These are phyloP conservation scores for Dipodomys spectabilis DNA, from an alignment of 2,113 vertebrate species.

Conservation along the genomic window DNA sequence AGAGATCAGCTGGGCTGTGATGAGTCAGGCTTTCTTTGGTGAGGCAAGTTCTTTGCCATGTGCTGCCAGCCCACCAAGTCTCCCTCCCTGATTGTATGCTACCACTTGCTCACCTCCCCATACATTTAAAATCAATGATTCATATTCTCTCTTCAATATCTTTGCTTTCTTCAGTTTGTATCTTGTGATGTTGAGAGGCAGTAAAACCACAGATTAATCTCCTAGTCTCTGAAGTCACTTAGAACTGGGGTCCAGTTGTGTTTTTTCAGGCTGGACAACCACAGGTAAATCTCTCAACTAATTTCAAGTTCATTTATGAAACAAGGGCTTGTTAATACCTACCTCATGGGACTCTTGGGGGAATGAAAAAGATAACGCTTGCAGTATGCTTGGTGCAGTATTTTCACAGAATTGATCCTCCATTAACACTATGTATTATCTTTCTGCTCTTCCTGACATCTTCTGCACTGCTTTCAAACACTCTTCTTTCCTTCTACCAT, in stretches of 20 bases:
- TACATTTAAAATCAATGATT: not conserved
- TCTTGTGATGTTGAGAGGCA: not conserved
- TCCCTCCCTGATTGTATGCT: not conserved
- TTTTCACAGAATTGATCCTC: not conserved
- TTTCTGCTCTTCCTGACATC: not conserved
- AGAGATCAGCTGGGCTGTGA: not conserved
- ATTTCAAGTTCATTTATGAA: not conserved
- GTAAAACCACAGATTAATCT: not conserved
- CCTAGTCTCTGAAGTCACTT: conserved; percentile 4
- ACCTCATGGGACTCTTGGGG: not conserved
- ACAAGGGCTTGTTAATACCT: not conserved
- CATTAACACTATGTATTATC: not conserved
- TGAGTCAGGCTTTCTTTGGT: not conserved
- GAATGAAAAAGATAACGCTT: not conserved
- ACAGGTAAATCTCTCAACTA: not conserved
- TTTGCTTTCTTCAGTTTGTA: not conserved
- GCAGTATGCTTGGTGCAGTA: not conserved
- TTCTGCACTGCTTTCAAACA: not conserved
- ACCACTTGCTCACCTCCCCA: not conserved
- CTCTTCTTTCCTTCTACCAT: not conserved
- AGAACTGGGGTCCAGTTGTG: not conserved
- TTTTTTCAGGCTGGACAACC: conserved; percentile 4
- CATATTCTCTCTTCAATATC: not conserved
- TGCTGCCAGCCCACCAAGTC: not conserved
- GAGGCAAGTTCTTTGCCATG: not conserved